A percentile compares a stretch with the other conserved stretches of the same genome.
Conservation (phyloP, 1,140 invertebrate genomes). For the Brachionus asplanchnoidis region DNA sequence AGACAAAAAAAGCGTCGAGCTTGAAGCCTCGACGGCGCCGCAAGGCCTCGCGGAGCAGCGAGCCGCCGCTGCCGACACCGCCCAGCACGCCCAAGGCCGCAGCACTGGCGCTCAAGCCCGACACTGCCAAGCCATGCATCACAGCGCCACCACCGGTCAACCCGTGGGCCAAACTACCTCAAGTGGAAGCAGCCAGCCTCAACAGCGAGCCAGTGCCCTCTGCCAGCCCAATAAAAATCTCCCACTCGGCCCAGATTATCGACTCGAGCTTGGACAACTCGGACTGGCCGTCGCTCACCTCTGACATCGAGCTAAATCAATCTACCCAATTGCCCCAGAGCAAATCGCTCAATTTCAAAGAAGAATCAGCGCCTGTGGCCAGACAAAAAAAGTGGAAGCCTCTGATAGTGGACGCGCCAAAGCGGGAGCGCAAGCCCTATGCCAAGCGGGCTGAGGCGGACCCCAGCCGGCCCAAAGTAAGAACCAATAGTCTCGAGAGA, state of each 20-base stretch:
- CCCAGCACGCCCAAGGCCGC: neutral
- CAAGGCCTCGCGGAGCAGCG: neutral
- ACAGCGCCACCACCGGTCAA: neutral
- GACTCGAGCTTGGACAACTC: conserved; percentile 2
- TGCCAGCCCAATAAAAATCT: neutral
- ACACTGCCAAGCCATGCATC: neutral
- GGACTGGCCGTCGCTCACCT: conserved; percentile 23
- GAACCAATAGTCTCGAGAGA: conserved; percentile 14
- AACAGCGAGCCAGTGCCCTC: neutral
- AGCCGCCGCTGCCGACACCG: neutral
- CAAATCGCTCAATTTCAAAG: conserved; percentile 17
- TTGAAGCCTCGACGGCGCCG: neutral
- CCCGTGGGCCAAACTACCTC: conserved; percentile 17
- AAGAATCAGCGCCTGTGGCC: neutral
- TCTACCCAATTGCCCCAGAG: neutral
- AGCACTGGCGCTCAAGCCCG: neutral
- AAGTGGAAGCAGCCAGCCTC: neutral
- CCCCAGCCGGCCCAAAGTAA: neutral
- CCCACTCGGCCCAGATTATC: neutral
- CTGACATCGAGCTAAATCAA: neutral
- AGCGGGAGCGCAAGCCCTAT: neutral
- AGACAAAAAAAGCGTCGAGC: neutral
- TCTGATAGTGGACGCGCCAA: neutral
- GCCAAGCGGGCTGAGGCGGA: neutral
- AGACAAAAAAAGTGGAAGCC: conserved; percentile 26